Conservation (phyloP, 2,113 vertebrate genomes). For the Axis porcinus region DNA sequence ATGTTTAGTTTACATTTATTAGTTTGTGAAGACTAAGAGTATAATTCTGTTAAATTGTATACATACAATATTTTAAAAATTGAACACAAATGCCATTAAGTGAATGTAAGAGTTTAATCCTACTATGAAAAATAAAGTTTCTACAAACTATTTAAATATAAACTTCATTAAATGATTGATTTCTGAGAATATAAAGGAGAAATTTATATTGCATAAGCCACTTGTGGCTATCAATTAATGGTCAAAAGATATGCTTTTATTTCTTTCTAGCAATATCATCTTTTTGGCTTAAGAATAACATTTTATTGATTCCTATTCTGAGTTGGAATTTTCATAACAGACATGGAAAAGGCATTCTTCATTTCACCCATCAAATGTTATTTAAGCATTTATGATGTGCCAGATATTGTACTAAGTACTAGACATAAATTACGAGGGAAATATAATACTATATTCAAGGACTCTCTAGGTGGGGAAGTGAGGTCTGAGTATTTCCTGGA, state of each 20-base stretch:
- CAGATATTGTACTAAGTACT: background rate
- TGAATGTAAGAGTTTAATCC: background rate
- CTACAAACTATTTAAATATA: background rate
- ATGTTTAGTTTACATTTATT: background rate
- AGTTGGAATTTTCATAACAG: background rate
- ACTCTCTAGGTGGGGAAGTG: background rate
- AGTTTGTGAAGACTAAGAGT: background rate
- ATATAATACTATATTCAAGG: background rate
- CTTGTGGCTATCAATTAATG: background rate
- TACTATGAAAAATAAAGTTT: background rate
- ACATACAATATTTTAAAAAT: background rate
- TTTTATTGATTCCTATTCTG: background rate
- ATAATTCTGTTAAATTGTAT: background rate
- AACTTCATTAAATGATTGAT: conserved; percentile 10
- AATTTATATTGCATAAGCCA: background rate
- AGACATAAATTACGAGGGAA: background rate
- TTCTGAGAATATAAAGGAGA: background rate
- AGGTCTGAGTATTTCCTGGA: background rate
- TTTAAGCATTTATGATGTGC: background rate
- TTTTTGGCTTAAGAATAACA: conserved; percentile 9
- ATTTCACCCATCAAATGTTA: background rate
- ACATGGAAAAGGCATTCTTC: background rate
- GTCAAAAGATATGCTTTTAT: background rate
- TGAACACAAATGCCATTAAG: background rate
- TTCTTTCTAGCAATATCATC: background rate